These are phyloP conservation scores for Hippotragus niger DNA, from an alignment of 2,113 vertebrate species.

Conservation along the genomic window DNA sequence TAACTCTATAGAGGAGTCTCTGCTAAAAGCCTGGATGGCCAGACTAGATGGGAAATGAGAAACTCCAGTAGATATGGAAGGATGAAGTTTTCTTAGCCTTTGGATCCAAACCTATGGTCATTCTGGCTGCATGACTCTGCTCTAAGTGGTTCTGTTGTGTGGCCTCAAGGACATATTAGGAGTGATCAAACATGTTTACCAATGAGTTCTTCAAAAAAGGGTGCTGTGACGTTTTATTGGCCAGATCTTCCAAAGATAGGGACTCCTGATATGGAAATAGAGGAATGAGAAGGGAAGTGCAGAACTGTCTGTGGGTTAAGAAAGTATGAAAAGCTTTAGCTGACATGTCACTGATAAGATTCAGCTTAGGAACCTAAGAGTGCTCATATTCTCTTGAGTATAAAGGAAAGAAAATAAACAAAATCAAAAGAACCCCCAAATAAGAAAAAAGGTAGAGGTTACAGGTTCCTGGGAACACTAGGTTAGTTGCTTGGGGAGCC, in stretches of 20 bases:
- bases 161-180: too few species aligned
- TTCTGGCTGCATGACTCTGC: neutral
- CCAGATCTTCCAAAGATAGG: neutral
- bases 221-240: neutral
- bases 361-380: neutral
- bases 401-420: slow-evolving; percentile 6
- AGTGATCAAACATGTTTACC: neutral
- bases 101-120: neutral
- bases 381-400: neutral
- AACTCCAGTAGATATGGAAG: neutral
- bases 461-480: neutral
- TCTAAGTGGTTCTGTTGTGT: neutral
- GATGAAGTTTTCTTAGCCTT: neutral
- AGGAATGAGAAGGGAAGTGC: neutral
- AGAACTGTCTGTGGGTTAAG: neutral
- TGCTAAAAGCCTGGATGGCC: neutral
- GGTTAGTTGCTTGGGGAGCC: neutral
- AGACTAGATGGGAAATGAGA: neutral
- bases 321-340: neutral
- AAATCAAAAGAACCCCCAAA: neutral
- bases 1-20: neutral
- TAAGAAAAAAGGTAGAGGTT: neutral
- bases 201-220: neutral
- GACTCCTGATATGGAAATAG: neutral
- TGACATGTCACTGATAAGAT: neutral